Evolutionary conservation across 2,113 vertebrate genomes (phyloP).

Genomic region (Pterocles burchelli): DNA sequence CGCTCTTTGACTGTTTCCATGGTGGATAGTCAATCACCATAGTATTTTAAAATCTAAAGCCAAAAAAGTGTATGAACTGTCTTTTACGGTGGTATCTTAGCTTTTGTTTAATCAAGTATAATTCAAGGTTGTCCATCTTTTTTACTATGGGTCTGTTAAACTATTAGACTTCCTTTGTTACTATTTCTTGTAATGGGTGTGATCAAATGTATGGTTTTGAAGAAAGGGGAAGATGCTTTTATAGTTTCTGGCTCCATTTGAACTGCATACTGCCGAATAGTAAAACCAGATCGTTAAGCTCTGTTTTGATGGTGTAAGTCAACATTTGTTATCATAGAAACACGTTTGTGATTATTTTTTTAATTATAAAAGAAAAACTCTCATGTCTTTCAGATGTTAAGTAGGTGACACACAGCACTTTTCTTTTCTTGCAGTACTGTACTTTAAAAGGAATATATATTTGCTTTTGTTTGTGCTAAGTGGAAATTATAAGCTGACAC

Average conservation of each 20-base stretch:
- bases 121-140: background rate
- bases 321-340: background rate
- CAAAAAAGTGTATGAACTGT: background rate
- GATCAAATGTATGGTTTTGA: background rate
- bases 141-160: background rate
- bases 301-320: background rate
- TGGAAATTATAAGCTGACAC: background rate
- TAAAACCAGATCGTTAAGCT: background rate
- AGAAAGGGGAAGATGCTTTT: background rate
- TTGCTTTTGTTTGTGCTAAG: background rate
- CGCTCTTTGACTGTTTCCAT: rapidly evolving
- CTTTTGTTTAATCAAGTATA: background rate
- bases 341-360: background rate
- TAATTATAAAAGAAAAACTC: background rate
- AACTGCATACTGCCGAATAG: background rate
- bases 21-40: background rate
- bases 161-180: background rate
- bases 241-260: background rate
- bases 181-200: background rate
- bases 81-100: background rate
- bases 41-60: background rate
- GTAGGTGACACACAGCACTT: background rate
- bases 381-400: background rate
- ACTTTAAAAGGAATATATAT: background rate
- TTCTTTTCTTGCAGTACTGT: background rate